Evolutionary conservation across 2,888 invertebrate species (phyloP), one percentile per base, ranked within the genome.

Genomic region (Molanna angustata): DNA sequence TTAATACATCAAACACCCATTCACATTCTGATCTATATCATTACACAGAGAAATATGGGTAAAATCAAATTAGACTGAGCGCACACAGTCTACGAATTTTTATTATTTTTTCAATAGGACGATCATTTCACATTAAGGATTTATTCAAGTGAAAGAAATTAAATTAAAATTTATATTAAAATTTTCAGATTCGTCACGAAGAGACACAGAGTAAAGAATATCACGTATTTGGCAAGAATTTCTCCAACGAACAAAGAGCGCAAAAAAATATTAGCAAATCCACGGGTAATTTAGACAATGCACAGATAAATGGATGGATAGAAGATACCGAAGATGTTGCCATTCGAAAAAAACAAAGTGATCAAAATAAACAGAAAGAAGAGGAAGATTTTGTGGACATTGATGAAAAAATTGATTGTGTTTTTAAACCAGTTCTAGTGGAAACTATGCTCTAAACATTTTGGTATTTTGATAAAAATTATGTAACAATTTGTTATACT

Each of bases 401-500:
- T 0, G 76, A 76, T 13, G 71, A 74, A 58, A 74, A 76, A 62
- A 77, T 77, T 43, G 77, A 76, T 52, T 68, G 60, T 11, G 76
- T 75, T 0, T 76, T 76, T 49, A 69, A 72, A 56, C 65, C 72
- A 17, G 53, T 48, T 35, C 40, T 49, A 4, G 69, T 74, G 47
- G 72, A 76, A 47, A 76, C 73, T 56, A 21, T 37, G 9, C 51
- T 56, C 41, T 55, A 43, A 57, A 31, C 13, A n/a, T 3, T 17
- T 14, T 13, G n/a, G 4, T 18, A 22, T 22, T 21, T 22, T 7
- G 22, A 43, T 7, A 11, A 43, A 4, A 47, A 18, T 37, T 13
- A 27, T 4, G 27, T 7, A 27, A 27, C 4, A 27, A 7, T 7
- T 7, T 4, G 27, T 27, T 27, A 11, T 27, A 11, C 27, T 7